Base-by-base conservation (phyloP, 2,888 invertebrate genomes). In the Scaptomyza cyrtandrae region DNA sequence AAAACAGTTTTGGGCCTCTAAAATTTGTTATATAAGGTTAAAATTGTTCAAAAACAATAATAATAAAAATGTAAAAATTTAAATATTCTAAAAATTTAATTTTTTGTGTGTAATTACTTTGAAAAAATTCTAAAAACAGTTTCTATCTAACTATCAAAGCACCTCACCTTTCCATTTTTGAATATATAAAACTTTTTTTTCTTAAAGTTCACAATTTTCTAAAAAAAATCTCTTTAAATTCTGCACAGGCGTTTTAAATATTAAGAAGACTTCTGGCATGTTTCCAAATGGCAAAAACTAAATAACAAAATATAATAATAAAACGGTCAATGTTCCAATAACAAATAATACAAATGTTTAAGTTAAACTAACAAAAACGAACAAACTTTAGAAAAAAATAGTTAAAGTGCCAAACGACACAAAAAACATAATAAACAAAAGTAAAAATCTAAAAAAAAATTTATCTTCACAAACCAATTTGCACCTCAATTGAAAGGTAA, bases 311-410 rank as follows among this genome's bases (percentile, higher is more conserved):
- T 2, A 41, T 10, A 41, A 41, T 29, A 62, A 63, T 65, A 72
- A 82, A 86, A 85, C 88, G 86, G 88, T 84, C 54, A 48, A 87
- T 78, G 88, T 82, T 87, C 86, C 88, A 79, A 78, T 39, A 79
- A 78, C 9, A 78, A 60, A 35, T 35, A 58, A 62, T 43, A 53
- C 49, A 31, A 16, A 55, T 67, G 49, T 48, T 37, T 35, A 57
- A 50, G 44, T 57, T 48, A 14, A 66, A 62, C 59, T 53, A 63
- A 73, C 27, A 50, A 31, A 16, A 48, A 48, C 14, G 6, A 14
- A 55, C 48, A 53, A 64, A 52, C 43, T 24, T 4, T 2, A 24
- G 3, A 5, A 44, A 37, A 19, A 45, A 66, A 45, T n/a, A 65
- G 55, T 75, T 56, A 9, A 43, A 62, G 70, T 70, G 70, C 37